phyloP scores from a whole-genome alignment of 2,888 invertebrate species.

The Netelia virgata region DNA sequence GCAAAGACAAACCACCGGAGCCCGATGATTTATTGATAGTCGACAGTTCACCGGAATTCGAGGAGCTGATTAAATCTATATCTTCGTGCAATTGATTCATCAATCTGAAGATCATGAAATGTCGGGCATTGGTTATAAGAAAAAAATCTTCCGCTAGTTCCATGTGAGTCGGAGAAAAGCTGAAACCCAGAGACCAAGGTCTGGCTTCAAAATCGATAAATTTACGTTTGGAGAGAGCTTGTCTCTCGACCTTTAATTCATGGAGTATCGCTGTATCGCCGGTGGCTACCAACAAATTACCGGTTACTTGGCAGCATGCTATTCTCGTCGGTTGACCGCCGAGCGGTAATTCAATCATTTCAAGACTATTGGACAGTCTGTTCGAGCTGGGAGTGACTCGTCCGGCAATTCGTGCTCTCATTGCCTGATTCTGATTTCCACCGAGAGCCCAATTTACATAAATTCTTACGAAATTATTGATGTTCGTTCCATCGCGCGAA shows the following conservation, averaged over 20 bases:
- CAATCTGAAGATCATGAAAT: conserved; percentile 86
- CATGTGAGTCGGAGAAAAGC: conserved; percentile 87
- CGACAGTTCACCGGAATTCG: conserved; percentile 80
- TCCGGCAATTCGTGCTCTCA: conserved; percentile 91
- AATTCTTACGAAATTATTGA: conserved; percentile 88
- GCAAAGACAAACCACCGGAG: conserved; percentile 77
- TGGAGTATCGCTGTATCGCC: conserved; percentile 86
- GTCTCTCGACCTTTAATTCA: conserved; percentile 88
- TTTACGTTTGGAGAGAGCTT: conserved; percentile 89
- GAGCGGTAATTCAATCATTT: conserved; percentile 91
- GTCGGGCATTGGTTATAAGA: conserved; percentile 87
- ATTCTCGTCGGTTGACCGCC: conserved; percentile 87
- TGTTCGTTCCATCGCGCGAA: conserved; percentile 76
- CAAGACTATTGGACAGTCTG: conserved; percentile 88
- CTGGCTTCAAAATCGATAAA: conserved; percentile 90
- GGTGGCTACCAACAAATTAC: conserved; percentile 85
- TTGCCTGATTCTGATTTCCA: conserved; percentile 85
- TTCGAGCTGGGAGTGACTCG: conserved; percentile 90
- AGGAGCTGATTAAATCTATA: conserved; percentile 80
- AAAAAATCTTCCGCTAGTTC: conserved; percentile 90
- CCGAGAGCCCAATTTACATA: conserved; percentile 91
- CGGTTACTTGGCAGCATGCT: conserved; percentile 88
- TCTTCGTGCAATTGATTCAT: conserved; percentile 82
- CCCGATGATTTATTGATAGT: conserved; percentile 79
- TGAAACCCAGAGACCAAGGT: conserved; percentile 88